phyloP scores from a whole-genome alignment of 2,888 invertebrate species.

The Brachyopa scutellaris region DNA sequence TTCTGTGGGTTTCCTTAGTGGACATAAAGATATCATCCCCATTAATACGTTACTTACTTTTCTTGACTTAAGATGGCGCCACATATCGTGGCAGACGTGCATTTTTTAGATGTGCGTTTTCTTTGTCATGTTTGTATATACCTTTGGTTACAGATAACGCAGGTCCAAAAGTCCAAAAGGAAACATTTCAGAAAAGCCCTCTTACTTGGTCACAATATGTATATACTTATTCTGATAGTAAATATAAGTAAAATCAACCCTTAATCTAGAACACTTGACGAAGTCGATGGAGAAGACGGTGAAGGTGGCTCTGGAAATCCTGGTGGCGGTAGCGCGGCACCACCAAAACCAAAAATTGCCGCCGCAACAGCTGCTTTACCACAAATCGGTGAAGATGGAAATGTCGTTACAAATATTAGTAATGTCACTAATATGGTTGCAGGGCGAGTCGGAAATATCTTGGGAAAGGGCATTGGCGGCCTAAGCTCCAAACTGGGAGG shows the following conservation, averaged over 20 bases:
- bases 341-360: slow-evolving; percentile 79
- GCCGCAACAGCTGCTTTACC: slow-evolving; percentile 79
- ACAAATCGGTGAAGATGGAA: slow-evolving; percentile 86
- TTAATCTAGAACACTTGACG: slow-evolving; percentile 74
- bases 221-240: no score
- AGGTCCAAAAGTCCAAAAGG: not conserved
- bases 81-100: no score
- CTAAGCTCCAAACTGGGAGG: slow-evolving; percentile 94
- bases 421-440: slow-evolving; percentile 93
- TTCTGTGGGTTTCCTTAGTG: not conserved
- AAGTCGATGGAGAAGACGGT: slow-evolving; percentile 76
- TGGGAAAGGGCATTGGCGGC: slow-evolving; percentile 95
- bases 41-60: no score
- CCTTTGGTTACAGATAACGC: no score
- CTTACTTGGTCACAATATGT: not conserved
- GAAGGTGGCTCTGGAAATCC: slow-evolving; percentile 76
- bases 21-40: no score
- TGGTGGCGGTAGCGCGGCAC: slow-evolving; percentile 76
- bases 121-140: no score
- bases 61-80: no score
- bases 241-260: not conserved
- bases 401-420: slow-evolving; percentile 87
- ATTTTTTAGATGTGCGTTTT: no score
- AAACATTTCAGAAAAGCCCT: no score
- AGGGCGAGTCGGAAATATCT: slow-evolving; percentile 93